Conservation (phyloP, 2,113 vertebrate species). For the Cygnus atratus region DNA sequence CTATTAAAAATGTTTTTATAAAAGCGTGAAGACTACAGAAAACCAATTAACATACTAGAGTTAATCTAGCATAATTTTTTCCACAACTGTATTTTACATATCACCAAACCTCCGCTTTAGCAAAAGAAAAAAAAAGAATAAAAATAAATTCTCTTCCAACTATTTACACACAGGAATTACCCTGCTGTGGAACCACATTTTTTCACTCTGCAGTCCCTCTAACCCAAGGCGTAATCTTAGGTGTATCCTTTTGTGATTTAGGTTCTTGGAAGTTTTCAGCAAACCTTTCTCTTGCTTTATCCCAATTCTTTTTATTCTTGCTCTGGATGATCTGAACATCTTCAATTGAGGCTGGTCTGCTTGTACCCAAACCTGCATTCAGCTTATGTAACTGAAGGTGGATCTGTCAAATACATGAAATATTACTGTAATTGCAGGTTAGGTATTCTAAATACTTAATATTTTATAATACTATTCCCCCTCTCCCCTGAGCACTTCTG, state of each 20-base stretch:
- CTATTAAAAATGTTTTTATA: conserved; percentile 46
- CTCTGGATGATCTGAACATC: conserved; percentile 75
- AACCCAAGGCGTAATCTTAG: conserved; percentile 68
- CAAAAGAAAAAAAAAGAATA: conserved; percentile 37
- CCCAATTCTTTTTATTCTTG: conserved; percentile 93
- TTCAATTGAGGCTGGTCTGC: conserved; percentile 81
- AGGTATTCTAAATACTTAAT: not conserved
- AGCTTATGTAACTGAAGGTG: conserved; percentile 85
- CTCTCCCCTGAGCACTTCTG: not conserved
- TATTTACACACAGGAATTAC: conserved; percentile 26
- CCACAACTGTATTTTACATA: conserved; percentile 39
- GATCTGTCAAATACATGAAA: conserved; percentile 79
- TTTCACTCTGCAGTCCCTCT: conserved; percentile 73
- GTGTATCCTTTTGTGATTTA: conserved; percentile 65
- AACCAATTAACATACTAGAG: conserved; percentile 9
- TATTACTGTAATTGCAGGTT: not conserved
- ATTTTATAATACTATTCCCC: not conserved
- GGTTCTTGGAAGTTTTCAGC: conserved; percentile 84
- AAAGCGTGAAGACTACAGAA: conserved; percentile 51
- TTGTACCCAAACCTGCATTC: conserved; percentile 88
- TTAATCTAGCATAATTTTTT: conserved; percentile 6
- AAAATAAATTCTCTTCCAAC: conserved; percentile 56
- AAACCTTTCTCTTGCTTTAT: conserved; percentile 93
- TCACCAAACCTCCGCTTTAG: conserved; percentile 12
- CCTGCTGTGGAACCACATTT: not conserved